These are phyloP conservation scores for Hirtodrosophila cameraria DNA, from an alignment of 2,888 invertebrate species.

Conservation along the genomic window DNA sequence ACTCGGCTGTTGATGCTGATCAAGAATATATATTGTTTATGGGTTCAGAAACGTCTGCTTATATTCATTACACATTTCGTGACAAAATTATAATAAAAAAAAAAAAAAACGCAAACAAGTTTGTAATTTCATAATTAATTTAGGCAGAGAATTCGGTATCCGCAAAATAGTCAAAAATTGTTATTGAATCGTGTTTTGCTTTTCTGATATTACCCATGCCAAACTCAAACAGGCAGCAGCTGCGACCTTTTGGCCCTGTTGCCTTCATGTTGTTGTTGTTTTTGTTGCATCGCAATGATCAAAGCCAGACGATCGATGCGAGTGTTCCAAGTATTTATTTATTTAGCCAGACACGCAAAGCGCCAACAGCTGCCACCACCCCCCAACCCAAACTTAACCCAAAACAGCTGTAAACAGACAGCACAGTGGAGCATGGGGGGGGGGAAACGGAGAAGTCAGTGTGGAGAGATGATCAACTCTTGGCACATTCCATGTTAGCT, in stretches of 20 bases:
- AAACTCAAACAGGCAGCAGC: conserved; percentile 36
- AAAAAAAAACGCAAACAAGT: too few species aligned
- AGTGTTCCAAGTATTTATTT: conserved; percentile 35
- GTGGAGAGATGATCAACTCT: conserved; percentile 1
- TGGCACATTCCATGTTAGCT: conserved; percentile 7
- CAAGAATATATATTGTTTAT: too few species aligned
- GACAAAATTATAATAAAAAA: too few species aligned
- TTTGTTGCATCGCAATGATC: conserved; percentile 19
- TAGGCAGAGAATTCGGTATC: too few species aligned
- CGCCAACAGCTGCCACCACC: conserved; percentile 22
- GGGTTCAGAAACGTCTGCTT: too few species aligned
- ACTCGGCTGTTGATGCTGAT: too few species aligned
- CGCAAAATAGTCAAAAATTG: too few species aligned
- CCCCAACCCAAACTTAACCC: background rate
- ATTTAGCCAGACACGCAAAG: conserved; percentile 19
- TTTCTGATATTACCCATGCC: too few species aligned
- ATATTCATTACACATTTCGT: too few species aligned
- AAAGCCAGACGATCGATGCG: conserved; percentile 23
- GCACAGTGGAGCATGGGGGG: background rate
- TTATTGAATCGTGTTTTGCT: too few species aligned
- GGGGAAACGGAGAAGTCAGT: background rate
- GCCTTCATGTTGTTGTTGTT: background rate
- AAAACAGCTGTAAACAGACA: conserved; percentile 30
- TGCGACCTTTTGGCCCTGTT: conserved; percentile 43
- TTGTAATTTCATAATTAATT: too few species aligned